These are phyloP conservation scores for Plotosus lineatus DNA, from an alignment of 2,113 vertebrate genomes.

Conservation along the genomic window DNA sequence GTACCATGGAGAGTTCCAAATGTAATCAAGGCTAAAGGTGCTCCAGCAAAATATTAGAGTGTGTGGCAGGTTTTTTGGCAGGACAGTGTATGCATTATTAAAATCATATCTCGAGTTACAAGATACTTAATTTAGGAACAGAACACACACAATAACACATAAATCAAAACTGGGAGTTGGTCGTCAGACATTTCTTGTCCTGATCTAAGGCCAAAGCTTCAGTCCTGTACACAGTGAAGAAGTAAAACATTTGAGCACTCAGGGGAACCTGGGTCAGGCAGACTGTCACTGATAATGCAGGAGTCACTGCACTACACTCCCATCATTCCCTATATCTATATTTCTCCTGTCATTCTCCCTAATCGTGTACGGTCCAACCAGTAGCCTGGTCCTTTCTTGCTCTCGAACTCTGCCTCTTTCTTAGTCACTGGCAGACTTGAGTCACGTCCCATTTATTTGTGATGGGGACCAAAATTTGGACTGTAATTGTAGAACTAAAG, in stretches of 20 bases:
- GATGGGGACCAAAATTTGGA: slow-evolving; percentile 43
- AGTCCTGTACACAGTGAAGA: slow-evolving; percentile 9
- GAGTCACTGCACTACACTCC: slow-evolving; percentile 22
- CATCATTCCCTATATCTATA: slow-evolving; percentile 29
- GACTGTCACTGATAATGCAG: slow-evolving; percentile 23
- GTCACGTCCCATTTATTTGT: slow-evolving; percentile 33
- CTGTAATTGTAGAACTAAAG: slow-evolving; percentile 53
- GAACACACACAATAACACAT: background rate
- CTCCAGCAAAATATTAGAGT: no score
- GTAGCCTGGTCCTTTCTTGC: background rate
- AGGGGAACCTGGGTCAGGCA: background rate
- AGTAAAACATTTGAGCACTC: slow-evolving; percentile 2
- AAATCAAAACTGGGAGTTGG: background rate
- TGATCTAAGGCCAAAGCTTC: background rate
- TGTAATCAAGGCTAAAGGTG: no score
- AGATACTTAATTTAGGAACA: background rate
- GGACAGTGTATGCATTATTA: no score
- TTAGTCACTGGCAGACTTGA: slow-evolving; percentile 5
- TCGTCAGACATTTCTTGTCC: background rate
- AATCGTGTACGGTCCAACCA: background rate
- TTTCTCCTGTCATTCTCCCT: background rate
- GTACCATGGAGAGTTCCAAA: no score
- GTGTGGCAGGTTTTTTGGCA: no score
- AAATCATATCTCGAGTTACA: background rate
- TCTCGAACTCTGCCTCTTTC: slow-evolving; percentile 7